phyloP scores from a whole-genome alignment of 2,113 vertebrate genomes.

The Aegotheles bennettii region DNA sequence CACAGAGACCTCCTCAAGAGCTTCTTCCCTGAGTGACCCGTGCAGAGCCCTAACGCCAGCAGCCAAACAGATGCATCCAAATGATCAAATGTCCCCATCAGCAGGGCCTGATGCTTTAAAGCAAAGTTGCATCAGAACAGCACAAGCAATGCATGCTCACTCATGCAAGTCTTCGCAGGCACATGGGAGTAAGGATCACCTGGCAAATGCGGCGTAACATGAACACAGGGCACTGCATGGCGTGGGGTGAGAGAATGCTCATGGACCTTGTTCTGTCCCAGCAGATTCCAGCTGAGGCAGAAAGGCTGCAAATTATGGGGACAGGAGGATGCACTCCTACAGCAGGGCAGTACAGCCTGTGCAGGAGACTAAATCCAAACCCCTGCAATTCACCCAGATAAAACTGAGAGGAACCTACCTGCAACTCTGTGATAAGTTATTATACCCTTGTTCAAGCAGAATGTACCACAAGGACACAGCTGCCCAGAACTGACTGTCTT shows the following conservation, averaged over 20 bases:
- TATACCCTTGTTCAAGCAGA: neutral
- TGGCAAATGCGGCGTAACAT: rapidly evolving
- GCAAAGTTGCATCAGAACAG: neutral
- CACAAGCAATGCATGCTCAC: neutral
- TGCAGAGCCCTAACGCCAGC: rapidly evolving
- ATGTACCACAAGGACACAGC: neutral
- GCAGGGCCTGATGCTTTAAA: neutral
- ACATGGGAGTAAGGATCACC: neutral
- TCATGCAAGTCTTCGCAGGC: neutral
- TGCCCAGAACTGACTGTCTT: neutral
- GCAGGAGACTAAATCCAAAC: neutral
- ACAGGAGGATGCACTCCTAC: neutral
- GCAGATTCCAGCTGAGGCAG: neutral
- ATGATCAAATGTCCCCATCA: neutral
- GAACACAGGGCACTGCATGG: neutral
- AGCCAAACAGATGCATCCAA: neutral
- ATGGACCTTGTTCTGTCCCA: neutral
- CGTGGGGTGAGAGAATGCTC: neutral
- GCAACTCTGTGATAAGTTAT: neutral
- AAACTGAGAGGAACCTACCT: neutral
- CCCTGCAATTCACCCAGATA: neutral
- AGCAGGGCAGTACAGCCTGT: neutral
- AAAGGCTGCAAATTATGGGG: neutral
- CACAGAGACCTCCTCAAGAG: neutral
- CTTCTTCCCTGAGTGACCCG: neutral